Conservation (phyloP, 2,888 invertebrate genomes). For the Diarsia brunnea region DNA sequence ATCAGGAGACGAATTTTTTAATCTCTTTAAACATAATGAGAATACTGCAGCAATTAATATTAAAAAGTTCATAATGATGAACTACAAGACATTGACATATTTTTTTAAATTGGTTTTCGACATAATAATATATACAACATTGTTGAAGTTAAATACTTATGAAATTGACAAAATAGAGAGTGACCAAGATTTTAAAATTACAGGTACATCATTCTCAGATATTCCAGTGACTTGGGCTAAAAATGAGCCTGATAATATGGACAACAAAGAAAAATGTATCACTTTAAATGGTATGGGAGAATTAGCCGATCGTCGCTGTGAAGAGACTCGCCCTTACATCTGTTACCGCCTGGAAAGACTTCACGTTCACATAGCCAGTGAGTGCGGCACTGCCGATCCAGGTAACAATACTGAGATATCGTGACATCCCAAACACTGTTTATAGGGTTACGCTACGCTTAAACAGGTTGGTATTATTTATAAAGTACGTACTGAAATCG, state of each 20-base stretch:
- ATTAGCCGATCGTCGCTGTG: conserved; percentile 47
- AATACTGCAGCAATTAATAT: too few species aligned
- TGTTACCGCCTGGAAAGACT: conserved; percentile 43
- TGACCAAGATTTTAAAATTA: background rate
- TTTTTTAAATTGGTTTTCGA: background rate
- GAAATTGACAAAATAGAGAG: background rate
- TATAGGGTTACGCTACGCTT: background rate
- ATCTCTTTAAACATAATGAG: too few species aligned
- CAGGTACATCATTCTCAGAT: conserved; percentile 56
- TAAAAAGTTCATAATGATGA: too few species aligned
- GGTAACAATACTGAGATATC: background rate
- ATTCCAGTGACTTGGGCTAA: conserved; percentile 55
- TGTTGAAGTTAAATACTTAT: background rate
- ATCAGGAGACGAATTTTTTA: too few species aligned
- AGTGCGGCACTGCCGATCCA: conserved; percentile 59
- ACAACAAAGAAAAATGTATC: conserved; percentile 60
- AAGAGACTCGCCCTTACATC: conserved; percentile 50
- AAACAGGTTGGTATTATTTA: too few species aligned
- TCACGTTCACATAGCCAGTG: conserved; percentile 7
- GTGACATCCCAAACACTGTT: background rate
- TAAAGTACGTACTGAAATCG: too few species aligned
- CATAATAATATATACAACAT: too few species aligned
- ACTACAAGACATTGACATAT: too few species aligned
- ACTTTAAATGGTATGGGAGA: conserved; percentile 49
- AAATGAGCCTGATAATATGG: conserved; percentile 58